These are phyloP conservation scores for Aphis craccivora DNA, from an alignment of 1,140 invertebrate species.

Conservation along the genomic window DNA sequence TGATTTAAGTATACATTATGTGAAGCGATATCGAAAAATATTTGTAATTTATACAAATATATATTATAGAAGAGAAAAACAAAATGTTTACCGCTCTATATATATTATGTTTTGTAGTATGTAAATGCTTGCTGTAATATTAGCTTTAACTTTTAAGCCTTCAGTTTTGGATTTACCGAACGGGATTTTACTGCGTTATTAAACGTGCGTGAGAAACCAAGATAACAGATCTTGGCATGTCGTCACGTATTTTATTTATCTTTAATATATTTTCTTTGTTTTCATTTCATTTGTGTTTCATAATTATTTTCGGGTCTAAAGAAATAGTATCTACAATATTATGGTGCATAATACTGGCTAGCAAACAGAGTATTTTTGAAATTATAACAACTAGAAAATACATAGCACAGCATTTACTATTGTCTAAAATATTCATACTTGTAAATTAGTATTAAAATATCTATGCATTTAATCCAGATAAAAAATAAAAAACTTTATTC, in stretches of 20 bases:
- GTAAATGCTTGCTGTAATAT: neutral
- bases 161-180: conserved; percentile 11
- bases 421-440: neutral
- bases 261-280: conserved; percentile 10
- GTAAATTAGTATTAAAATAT: conserved; percentile 26
- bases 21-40: neutral
- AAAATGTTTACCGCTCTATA: neutral
- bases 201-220: conserved; percentile 6
- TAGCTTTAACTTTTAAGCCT: neutral
- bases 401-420: neutral
- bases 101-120: neutral
- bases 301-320: neutral
- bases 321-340: neutral
- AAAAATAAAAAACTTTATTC: neutral
- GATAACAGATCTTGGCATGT: conserved; percentile 14
- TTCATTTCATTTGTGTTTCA: neutral
- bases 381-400: neutral
- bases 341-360: neutral
- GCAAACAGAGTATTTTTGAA: neutral
- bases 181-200: neutral
- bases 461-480: neutral
- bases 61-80: neutral
- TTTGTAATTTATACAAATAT: neutral
- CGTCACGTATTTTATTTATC: conserved; percentile 16
- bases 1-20: neutral